Percentiles rank a stretch among this genome's conserved stretches.
These are phyloP conservation scores for Saccopteryx bilineata DNA, from an alignment of 2,113 vertebrate species.

Conservation along the genomic window DNA sequence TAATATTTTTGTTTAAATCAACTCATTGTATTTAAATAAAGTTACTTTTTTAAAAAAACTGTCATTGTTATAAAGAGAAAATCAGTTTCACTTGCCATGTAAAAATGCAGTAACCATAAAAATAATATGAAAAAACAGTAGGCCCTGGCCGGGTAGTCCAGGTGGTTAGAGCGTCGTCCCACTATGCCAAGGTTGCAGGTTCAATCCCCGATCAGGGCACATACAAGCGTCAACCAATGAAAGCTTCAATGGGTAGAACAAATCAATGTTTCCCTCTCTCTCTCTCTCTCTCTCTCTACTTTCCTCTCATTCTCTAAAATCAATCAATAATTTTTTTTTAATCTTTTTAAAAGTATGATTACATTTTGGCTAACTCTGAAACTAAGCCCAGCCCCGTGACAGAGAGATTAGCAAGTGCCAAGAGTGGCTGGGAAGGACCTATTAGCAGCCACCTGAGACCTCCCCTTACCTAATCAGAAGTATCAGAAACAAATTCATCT, in stretches of 20 bases:
- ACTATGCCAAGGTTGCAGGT: too few species aligned
- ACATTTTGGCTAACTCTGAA: neutral
- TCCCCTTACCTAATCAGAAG: neutral
- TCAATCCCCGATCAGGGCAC: too few species aligned
- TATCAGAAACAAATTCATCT: neutral
- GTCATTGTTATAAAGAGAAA: slow-evolving; percentile 25
- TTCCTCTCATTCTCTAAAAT: too few species aligned
- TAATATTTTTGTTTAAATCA: slow-evolving; percentile 28
- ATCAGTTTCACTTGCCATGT: neutral
- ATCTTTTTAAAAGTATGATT: too few species aligned
- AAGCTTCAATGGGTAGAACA: too few species aligned
- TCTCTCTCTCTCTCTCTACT: too few species aligned
- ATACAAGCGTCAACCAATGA: too few species aligned
- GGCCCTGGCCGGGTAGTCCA: too few species aligned
- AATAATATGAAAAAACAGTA: slow-evolving; percentile 18
- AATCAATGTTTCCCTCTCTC: too few species aligned
- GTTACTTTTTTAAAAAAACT: neutral
- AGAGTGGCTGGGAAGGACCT: neutral
- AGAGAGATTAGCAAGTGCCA: neutral
- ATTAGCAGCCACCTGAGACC: neutral
- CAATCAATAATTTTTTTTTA: too few species aligned
- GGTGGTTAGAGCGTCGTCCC: too few species aligned
- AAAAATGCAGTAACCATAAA: slow-evolving; percentile 26
- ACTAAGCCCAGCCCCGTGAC: neutral
- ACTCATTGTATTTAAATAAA: slow-evolving; percentile 31